These are phyloP conservation scores for Myotis daubentonii DNA, from an alignment of 2,797 vertebrate genomes.

Conservation along the genomic window DNA sequence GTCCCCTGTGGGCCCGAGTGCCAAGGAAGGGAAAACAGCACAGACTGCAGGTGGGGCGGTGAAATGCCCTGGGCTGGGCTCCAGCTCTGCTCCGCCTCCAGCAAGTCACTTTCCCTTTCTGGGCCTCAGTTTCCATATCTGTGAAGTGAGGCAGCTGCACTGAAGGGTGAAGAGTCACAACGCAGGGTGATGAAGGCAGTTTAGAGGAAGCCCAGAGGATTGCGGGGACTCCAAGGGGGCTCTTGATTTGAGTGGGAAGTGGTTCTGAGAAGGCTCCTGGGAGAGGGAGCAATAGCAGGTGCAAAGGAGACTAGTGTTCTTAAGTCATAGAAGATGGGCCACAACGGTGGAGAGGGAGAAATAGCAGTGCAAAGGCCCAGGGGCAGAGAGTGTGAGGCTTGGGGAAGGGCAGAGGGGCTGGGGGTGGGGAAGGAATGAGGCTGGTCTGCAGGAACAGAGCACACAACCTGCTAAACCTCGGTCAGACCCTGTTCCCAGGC, in stretches of 20 bases:
- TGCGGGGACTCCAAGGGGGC: neutral
- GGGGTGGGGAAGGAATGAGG: neutral
- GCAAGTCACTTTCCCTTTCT: neutral
- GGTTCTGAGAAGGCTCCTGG: neutral
- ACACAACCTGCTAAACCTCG: neutral
- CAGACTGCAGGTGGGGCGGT: neutral
- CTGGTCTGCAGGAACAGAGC: neutral
- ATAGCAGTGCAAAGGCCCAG: neutral
- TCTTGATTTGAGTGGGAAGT: neutral
- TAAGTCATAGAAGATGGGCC: neutral
- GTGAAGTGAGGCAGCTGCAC: neutral
- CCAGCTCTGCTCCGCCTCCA: neutral
- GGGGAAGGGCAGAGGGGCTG: neutral
- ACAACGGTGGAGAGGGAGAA: neutral
- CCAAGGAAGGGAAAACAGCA: neutral
- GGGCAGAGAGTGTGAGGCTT: neutral
- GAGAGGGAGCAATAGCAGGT: neutral
- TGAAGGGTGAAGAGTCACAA: neutral
- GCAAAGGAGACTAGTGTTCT: neutral
- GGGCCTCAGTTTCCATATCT: constrained; percentile 13
- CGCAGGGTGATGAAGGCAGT: neutral
- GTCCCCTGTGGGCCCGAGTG: neutral
- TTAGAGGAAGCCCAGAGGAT: neutral
- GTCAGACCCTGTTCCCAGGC: neutral
- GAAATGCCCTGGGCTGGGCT: neutral